phyloP scores from a whole-genome alignment of 2,797 vertebrate genomes.

The Spheniscus humboldti region DNA sequence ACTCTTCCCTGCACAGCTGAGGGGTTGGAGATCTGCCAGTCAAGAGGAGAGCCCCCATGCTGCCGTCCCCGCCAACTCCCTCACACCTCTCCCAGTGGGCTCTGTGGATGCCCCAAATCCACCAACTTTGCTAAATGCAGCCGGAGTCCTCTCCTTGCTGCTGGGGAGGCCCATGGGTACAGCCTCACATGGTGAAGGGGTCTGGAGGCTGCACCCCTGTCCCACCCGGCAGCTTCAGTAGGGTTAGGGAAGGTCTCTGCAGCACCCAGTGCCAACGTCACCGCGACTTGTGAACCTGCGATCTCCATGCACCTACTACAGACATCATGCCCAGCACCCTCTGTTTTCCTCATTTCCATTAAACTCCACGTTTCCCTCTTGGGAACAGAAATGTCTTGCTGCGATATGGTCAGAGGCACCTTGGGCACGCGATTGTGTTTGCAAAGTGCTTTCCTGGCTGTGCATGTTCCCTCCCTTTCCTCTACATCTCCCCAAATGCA shows the following conservation, averaged over 20 bases:
- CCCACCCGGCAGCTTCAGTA: accelerated
- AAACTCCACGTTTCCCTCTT: not conserved
- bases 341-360: not conserved
- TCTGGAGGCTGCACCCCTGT: not conserved
- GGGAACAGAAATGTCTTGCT: not conserved
- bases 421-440: accelerated
- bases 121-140: not conserved
- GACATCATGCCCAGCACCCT: no score
- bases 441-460: not conserved
- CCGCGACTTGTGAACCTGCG: accelerated
- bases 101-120: not conserved
- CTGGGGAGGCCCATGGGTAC: not conserved
- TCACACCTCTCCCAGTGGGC: not conserved
- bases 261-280: accelerated
- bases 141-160: not conserved
- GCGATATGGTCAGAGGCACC: not conserved
- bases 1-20: not conserved
- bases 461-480: not conserved
- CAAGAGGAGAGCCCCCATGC: accelerated
- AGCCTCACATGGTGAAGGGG: accelerated
- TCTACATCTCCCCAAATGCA: accelerated
- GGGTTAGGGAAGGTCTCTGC: not conserved
- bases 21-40: not conserved
- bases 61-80: accelerated
- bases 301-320: not conserved